A percentile compares a stretch with the other conserved stretches of the same genome.
phyloP scores from a whole-genome alignment of 2,797 vertebrate species.

The Anniella stebbinsi region DNA sequence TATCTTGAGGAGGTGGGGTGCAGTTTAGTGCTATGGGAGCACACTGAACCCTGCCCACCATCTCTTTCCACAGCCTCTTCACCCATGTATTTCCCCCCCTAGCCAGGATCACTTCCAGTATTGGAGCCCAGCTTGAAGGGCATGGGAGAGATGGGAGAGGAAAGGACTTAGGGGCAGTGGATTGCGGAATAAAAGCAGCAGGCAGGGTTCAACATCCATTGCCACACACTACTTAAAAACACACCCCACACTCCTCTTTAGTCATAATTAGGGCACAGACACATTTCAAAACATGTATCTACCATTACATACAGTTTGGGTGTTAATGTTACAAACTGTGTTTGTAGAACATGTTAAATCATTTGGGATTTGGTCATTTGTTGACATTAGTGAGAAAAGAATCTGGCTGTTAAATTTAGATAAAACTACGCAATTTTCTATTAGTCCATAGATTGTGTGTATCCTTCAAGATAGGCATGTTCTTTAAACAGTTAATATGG shows the following conservation, averaged over 20 bases:
- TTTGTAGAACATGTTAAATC: background rate
- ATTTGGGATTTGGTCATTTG: background rate
- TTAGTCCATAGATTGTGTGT: background rate
- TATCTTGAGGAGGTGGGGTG: background rate
- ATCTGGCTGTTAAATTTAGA: background rate
- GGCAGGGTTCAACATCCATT: background rate
- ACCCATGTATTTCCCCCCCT: background rate
- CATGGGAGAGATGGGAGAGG: background rate
- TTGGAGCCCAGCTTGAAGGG: background rate
- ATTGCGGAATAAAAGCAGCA: background rate
- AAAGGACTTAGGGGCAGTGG: background rate
- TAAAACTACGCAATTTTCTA: background rate
- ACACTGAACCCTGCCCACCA: background rate
- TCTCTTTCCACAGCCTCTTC: background rate
- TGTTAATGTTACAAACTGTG: accelerated
- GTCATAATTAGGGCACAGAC: background rate
- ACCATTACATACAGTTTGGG: background rate
- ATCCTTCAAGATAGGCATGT: background rate
- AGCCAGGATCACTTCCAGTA: background rate
- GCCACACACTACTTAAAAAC: background rate
- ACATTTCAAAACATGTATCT: background rate
- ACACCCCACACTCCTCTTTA: background rate
- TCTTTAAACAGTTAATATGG: slow-evolving; percentile 1
- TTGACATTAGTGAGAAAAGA: background rate
- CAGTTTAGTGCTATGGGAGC: background rate